Conservation (phyloP, 2,113 vertebrate species). For the Glaucidium brasilianum region DNA sequence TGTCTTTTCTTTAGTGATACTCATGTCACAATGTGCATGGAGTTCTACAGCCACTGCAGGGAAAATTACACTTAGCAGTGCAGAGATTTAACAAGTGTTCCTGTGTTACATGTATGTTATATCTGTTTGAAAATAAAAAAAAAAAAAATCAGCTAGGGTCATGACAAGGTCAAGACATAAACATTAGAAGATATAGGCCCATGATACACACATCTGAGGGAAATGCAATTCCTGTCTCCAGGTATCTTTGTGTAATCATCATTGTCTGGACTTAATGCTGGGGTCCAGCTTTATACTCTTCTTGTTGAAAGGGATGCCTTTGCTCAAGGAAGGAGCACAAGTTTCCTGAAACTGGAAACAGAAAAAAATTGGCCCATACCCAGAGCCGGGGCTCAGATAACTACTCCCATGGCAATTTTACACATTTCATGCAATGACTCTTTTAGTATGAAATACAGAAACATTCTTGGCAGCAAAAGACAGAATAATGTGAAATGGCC, state of each 20-base stretch:
- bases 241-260: background rate
- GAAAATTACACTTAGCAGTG: background rate
- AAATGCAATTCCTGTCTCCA: background rate
- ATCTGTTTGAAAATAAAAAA: background rate
- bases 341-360: background rate
- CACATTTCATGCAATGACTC: background rate
- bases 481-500: background rate
- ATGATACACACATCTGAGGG: background rate
- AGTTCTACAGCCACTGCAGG: background rate
- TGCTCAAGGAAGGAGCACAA: background rate
- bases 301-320: background rate
- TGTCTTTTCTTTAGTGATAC: background rate
- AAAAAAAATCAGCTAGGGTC: background rate
- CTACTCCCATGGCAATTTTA: background rate
- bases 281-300: background rate
- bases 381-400: background rate
- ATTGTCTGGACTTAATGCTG: background rate
- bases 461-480: background rate
- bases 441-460: background rate
- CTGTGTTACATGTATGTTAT: background rate
- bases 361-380: background rate
- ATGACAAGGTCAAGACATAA: background rate
- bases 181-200: background rate
- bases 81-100: background rate
- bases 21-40: fast-evolving